Conservation (phyloP, 1,140 invertebrate genomes). For the Zaprionus davidi region DNA sequence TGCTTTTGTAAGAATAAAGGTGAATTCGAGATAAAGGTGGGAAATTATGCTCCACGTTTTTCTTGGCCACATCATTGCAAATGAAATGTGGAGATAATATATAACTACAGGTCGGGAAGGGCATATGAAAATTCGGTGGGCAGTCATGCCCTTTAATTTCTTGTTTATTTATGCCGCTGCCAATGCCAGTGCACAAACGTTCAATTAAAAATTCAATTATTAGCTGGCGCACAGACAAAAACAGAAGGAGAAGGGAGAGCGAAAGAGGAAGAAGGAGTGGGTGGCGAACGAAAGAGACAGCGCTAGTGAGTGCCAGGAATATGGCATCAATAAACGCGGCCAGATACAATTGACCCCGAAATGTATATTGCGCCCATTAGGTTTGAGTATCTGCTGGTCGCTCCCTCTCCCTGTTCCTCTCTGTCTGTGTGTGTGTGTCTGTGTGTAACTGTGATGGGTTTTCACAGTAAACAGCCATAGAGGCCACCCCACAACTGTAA, state of each 20-base stretch:
- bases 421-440: neutral
- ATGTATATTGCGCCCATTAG: constrained; percentile 18
- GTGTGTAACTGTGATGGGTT: neutral
- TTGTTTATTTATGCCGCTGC: constrained; percentile 64
- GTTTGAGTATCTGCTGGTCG: constrained; percentile 2
- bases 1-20: neutral
- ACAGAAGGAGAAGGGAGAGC: neutral
- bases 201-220: constrained; percentile 78
- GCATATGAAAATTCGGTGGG: neutral
- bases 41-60: too few species aligned
- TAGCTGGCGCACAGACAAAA: constrained; percentile 53
- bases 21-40: too few species aligned
- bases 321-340: constrained; percentile 20
- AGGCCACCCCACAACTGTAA: constrained; percentile 1
- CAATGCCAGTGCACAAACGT: constrained; percentile 46
- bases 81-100: neutral
- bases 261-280: neutral
- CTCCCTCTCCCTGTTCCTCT: neutral
- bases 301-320: neutral
- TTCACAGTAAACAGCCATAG: constrained; percentile 11
- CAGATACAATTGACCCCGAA: constrained; percentile 39
- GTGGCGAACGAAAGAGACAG: neutral
- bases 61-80: neutral
- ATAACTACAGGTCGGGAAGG: neutral
- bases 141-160: constrained; percentile 29